Evolutionary conservation across 2,113 vertebrate genomes (phyloP).

Genomic region (Neomonachus schauinslandi): DNA sequence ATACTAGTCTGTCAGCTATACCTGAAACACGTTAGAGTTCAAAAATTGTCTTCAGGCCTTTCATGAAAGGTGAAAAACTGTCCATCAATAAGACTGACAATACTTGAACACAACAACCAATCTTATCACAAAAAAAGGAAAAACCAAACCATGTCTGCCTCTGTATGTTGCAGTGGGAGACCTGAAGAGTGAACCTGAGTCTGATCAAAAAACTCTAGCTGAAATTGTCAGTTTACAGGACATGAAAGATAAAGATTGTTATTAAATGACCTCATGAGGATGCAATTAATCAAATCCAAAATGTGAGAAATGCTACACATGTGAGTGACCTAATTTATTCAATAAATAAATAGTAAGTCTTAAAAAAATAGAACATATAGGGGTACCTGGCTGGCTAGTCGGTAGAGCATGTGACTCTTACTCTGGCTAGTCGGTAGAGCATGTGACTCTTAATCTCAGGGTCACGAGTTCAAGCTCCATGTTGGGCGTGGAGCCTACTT

Average conservation of each 20-base stretch:
- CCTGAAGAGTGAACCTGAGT: neutral
- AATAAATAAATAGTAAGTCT: neutral
- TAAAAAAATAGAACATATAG: neutral
- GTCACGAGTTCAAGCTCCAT: neutral
- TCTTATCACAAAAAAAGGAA: neutral
- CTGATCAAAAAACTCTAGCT: neutral
- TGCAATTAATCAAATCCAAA: neutral
- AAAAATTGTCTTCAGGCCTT: neutral
- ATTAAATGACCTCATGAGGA: neutral
- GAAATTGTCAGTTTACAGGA: neutral
- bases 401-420: neutral
- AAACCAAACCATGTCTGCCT: neutral
- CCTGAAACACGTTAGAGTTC: neutral
- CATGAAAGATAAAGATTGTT: neutral
- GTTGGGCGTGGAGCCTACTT: neutral
- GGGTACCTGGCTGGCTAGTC: neutral
- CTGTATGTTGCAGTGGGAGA: neutral
- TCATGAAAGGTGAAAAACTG: neutral
- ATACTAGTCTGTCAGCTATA: neutral
- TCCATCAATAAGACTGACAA: neutral
- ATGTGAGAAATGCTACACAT: neutral
- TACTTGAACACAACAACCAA: neutral
- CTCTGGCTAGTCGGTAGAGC: neutral
- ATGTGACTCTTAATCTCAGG: neutral
- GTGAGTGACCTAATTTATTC: neutral